Base-by-base conservation (phyloP, 2,888 invertebrate genomes). In the Leptinotarsa rubiginosa region DNA sequence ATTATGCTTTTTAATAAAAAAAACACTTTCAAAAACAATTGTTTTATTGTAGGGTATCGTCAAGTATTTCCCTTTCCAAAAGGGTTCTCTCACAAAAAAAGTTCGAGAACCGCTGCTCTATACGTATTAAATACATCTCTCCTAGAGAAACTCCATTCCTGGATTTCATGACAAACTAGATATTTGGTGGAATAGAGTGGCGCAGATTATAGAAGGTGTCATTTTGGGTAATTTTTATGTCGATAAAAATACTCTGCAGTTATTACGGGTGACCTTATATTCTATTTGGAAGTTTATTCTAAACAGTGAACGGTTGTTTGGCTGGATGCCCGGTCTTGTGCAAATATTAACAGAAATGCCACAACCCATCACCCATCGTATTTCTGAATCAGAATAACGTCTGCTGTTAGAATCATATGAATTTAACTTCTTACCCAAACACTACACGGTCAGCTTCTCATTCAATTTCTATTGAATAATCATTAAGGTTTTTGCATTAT, bases 291-390 rank as follows among this genome's bases (percentile, higher is more conserved):
- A 76, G 49, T 50, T 76, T 65, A 69, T 69, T 56, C 73, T 65
- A 68, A 73, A 76, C 76, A 76, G 71, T 71, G 69, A 73, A 73
- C 76, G 71, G 70, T 73, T 67, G 67, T 59, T 73, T 76, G 76
- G 76, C 74, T 41, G 15, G 69, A 67, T 72, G 76, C 76, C 76
- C 76, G 68, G 67, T 67, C 50, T 67, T 52, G 67, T 50, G 50
- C 20, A 67, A 67, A 67, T 67, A 67, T 52, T 49, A 67, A 16
- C 49, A 67, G 20, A 67, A 67, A 67, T 52, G 52, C 67, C 31
- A 52, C 25, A 67, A 41, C 62, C 62, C 16, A 41, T 62, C 62
- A 62, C 62, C 67, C 7, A 67, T n/a, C 50, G n/a, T 67, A 25
- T 67, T 67, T 67, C 50, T 20, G 67, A 20, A 50, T 49, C 15